Evolutionary conservation across 1,140 invertebrate species (phyloP).

Genomic region (Nasonia giraulti): DNA sequence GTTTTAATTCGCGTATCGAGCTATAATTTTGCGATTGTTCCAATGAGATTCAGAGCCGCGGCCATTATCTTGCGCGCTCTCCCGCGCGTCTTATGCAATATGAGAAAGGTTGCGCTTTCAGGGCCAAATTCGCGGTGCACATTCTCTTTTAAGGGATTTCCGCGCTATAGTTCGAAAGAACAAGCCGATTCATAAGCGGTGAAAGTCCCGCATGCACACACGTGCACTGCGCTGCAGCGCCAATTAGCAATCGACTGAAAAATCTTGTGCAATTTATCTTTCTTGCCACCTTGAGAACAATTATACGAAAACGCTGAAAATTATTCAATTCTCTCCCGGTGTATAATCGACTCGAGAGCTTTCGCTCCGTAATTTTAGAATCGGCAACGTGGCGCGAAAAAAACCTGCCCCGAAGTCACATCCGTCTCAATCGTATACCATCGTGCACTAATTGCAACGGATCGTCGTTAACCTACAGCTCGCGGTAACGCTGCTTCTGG

Average conservation of each 20-base stretch:
- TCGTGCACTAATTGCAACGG: too few species aligned
- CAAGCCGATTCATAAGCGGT: constrained; percentile 23
- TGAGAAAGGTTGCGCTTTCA: constrained; percentile 39
- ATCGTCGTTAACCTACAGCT: constrained; percentile 62
- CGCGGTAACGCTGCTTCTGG: constrained; percentile 65
- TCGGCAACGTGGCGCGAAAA: neutral
- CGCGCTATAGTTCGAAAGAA: neutral
- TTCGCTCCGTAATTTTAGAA: too few species aligned
- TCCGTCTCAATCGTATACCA: constrained; percentile 25
- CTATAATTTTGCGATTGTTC: neutral
- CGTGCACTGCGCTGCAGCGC: neutral
- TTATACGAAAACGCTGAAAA: neutral
- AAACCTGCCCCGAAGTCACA: neutral
- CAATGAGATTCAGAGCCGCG: neutral
- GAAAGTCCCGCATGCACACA: constrained; percentile 24
- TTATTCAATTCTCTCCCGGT: too few species aligned
- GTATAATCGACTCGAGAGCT: too few species aligned
- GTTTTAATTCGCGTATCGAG: neutral
- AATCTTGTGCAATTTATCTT: neutral
- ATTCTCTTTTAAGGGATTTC: constrained; percentile 43
- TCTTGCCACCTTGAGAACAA: constrained; percentile 12
- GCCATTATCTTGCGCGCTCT: neutral
- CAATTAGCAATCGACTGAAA: neutral
- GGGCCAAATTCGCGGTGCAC: constrained; percentile 34
- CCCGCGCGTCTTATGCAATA: neutral